Conservation (phyloP, 2,113 vertebrate genomes). For the Riparia riparia region DNA sequence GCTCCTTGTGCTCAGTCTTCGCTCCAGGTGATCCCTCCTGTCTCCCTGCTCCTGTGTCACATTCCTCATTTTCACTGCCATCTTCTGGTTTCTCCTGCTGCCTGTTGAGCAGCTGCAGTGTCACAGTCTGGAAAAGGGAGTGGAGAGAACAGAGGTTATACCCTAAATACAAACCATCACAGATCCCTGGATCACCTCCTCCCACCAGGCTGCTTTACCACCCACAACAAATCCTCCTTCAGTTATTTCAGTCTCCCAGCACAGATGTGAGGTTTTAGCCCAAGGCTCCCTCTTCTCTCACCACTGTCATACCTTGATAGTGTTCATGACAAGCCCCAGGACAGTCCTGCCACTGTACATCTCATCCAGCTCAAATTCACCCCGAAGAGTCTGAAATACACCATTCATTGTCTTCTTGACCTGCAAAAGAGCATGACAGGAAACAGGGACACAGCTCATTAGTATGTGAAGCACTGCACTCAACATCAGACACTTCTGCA, state of each 20-base stretch:
- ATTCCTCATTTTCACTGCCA: constrained; percentile 60
- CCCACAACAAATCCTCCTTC: background rate
- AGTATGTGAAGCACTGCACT: background rate
- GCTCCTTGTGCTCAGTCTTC: background rate
- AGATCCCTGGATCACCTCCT: background rate
- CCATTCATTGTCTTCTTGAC: constrained; percentile 97
- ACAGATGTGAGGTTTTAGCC: accelerated
- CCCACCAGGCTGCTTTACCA: background rate
- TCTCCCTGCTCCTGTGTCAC: background rate
- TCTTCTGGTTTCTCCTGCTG: constrained; percentile 18
- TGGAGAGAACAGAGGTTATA: background rate
- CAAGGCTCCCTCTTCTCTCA: background rate
- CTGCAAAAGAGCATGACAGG: constrained; percentile 61
- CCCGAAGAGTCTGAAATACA: constrained; percentile 90
- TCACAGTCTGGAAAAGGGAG: constrained; percentile 82
- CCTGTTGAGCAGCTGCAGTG: constrained; percentile 84
- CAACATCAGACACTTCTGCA: background rate
- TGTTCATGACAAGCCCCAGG: constrained; percentile 85
- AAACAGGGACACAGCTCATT: background rate
- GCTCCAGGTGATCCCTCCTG: background rate
- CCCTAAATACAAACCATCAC: background rate
- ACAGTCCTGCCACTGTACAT: constrained; percentile 86
- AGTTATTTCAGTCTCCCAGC: background rate
- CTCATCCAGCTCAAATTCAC: constrained; percentile 89
- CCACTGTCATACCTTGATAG: constrained; percentile 86